These are phyloP conservation scores for Diphyllodes magnificus DNA, from an alignment of 2,113 vertebrate genomes.

Conservation along the genomic window DNA sequence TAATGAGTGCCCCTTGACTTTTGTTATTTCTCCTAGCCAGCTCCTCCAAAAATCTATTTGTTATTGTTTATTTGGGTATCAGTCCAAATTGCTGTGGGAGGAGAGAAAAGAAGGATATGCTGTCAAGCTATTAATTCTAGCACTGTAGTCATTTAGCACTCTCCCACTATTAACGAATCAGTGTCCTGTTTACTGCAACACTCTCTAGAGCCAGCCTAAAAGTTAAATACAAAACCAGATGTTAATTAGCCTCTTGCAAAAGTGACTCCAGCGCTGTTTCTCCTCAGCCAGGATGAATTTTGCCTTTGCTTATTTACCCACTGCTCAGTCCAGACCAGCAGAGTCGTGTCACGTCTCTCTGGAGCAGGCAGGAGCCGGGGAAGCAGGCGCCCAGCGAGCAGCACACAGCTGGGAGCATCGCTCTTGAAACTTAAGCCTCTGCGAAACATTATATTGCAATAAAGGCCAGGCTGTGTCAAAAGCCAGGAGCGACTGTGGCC, in stretches of 20 bases:
- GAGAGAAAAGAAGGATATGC: conserved; percentile 33
- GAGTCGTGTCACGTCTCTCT: fast-evolving
- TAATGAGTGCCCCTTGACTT: conserved; percentile 44
- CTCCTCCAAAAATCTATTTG: conserved; percentile 49
- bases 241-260: not conserved
- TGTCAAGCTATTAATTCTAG: conserved; percentile 46
- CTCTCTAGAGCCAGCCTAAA: conserved; percentile 3
- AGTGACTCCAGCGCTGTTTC: not conserved
- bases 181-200: conserved; percentile 16
- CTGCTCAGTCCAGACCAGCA: not conserved
- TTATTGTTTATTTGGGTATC: conserved; percentile 62
- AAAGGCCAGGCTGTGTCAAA: not conserved
- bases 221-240: conserved; percentile 18
- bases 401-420: not conserved
- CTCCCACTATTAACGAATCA: not conserved
- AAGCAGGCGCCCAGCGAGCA: not conserved
- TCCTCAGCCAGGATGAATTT: not conserved
- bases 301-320: not conserved
- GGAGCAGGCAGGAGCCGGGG: not conserved
- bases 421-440: not conserved
- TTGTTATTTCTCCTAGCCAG: conserved; percentile 40
- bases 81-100: conserved; percentile 58
- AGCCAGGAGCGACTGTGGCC: fast-evolving
- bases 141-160: not conserved
- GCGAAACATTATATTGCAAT: not conserved